Conservation (phyloP, 2,113 vertebrate species). For the Cettia cetti region DNA sequence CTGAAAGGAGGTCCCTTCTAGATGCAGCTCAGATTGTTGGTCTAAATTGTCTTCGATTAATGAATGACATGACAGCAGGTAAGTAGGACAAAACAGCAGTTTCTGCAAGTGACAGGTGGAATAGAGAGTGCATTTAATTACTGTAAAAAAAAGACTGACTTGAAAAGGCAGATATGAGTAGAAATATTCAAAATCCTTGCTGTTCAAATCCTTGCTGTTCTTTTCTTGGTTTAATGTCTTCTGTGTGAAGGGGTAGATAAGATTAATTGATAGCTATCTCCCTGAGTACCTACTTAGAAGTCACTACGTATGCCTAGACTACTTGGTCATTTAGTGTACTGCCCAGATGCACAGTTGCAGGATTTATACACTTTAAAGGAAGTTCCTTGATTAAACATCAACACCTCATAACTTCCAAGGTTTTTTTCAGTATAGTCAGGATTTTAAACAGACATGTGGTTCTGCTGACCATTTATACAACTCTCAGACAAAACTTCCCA, state of each 20-base stretch:
- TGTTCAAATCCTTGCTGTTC: background rate
- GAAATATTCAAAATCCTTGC: background rate
- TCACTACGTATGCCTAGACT: rapidly evolving
- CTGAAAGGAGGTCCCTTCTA: slow-evolving; percentile 79
- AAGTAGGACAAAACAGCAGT: background rate
- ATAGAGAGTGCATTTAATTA: background rate
- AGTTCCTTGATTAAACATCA: background rate
- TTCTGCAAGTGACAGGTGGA: background rate
- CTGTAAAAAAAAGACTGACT: background rate
- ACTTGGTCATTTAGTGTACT: background rate
- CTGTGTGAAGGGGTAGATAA: background rate
- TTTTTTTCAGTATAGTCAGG: background rate
- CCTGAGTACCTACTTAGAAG: background rate
- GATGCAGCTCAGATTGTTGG: slow-evolving; percentile 82
- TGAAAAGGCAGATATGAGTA: background rate
- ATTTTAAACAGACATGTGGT: background rate
- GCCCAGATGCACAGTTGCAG: background rate
- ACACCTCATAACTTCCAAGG: background rate
- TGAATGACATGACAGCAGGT: slow-evolving; percentile 86
- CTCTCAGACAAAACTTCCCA: background rate
- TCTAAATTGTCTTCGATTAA: slow-evolving; percentile 79
- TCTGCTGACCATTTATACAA: background rate
- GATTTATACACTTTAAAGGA: background rate
- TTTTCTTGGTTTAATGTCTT: background rate
- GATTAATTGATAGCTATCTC: background rate